These are phyloP conservation scores for Bombus impatiens DNA, from an alignment of 1,140 invertebrate genomes.

Conservation along the genomic window DNA sequence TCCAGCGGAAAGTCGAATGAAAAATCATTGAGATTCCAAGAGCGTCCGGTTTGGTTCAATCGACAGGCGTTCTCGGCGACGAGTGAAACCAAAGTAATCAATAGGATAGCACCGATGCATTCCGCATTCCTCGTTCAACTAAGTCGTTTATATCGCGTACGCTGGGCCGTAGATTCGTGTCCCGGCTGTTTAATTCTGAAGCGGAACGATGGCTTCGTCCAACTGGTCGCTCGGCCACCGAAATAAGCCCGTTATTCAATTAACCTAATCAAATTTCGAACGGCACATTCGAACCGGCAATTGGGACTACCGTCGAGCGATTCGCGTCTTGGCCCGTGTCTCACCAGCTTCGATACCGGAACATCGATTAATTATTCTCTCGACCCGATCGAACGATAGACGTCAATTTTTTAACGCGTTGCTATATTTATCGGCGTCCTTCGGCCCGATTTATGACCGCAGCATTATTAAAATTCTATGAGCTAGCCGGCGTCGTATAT, in stretches of 20 bases:
- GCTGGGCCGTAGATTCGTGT: constrained; percentile 48
- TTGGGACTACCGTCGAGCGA: too few species aligned
- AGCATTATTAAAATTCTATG: background rate
- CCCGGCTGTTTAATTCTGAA: constrained; percentile 37
- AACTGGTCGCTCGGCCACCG: constrained; percentile 19
- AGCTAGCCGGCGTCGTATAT: background rate
- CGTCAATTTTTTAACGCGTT: background rate
- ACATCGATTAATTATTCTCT: background rate
- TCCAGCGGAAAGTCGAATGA: background rate
- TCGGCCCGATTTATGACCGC: background rate
- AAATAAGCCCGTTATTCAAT: constrained; percentile 66
- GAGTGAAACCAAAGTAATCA: constrained; percentile 44
- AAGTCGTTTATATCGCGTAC: constrained; percentile 34
- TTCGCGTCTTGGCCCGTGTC: too few species aligned
- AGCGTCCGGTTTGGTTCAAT: background rate
- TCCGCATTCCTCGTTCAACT: constrained; percentile 22
- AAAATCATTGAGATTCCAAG: constrained; percentile 24
- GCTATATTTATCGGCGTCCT: constrained; percentile 10
- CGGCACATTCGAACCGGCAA: background rate
- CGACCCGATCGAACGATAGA: background rate
- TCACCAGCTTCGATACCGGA: background rate
- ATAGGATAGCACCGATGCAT: constrained; percentile 32
- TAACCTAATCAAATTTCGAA: constrained; percentile 56
- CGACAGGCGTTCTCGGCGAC: background rate
- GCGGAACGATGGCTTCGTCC: constrained; percentile 50